These are phyloP conservation scores for Lordiphosa andalusiaca DNA, from an alignment of 2,888 invertebrate species.

Conservation along the genomic window DNA sequence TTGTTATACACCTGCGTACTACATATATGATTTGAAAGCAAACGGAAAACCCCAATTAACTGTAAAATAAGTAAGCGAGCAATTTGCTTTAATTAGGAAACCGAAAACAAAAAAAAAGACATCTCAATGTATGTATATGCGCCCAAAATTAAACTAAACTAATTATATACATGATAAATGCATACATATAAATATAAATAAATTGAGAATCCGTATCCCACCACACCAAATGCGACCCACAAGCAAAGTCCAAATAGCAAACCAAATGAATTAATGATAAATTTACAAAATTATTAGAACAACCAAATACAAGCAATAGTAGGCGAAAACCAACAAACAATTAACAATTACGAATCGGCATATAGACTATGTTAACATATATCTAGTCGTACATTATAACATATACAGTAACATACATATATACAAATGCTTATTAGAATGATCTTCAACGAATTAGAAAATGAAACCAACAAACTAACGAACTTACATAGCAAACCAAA, in stretches of 20 bases:
- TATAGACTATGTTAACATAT: conserved; percentile 35
- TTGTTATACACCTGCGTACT: conserved; percentile 47
- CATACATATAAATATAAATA: conserved; percentile 19
- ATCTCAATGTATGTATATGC: conserved; percentile 43
- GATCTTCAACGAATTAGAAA: conserved; percentile 65
- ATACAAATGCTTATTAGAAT: conserved; percentile 52
- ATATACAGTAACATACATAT: conserved; percentile 24
- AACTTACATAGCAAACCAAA: conserved; percentile 47
- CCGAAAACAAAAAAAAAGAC: too few species aligned
- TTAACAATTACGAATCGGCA: conserved; percentile 9
- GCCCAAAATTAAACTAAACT: conserved; percentile 33
- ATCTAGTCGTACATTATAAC: conserved; percentile 32
- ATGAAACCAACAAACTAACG: conserved; percentile 44
- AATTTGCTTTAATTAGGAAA: conserved; percentile 5
- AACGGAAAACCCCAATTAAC: conserved; percentile 19
- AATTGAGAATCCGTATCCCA: conserved; percentile 63
- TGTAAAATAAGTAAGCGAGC: conserved; percentile 24
- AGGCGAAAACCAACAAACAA: conserved; percentile 13
- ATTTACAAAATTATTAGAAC: conserved; percentile 21
- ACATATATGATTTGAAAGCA: conserved; percentile 28
- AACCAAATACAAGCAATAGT: conserved; percentile 32
- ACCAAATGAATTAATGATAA: conserved; percentile 21
- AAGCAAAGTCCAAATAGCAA: conserved; percentile 54
- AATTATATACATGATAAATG: conserved; percentile 25
- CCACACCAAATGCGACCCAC: conserved; percentile 68